phyloP scores from a whole-genome alignment of 2,888 invertebrate genomes.

The Stenurella melanura region DNA sequence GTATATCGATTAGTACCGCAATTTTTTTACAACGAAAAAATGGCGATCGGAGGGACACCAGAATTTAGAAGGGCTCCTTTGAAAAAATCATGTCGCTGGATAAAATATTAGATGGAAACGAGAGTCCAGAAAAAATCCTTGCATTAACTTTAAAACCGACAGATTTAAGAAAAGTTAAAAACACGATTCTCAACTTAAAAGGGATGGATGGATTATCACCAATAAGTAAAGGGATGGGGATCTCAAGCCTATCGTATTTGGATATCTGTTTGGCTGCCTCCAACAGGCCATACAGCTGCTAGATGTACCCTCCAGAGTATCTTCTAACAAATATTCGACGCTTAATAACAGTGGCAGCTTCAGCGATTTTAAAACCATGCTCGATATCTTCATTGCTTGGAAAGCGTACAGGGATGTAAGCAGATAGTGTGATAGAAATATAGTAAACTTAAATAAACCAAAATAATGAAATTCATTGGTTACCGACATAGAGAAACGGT shows the following conservation, averaged over 20 bases:
- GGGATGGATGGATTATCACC: constrained; percentile 88
- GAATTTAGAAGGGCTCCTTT: constrained; percentile 89
- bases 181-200: constrained; percentile 88
- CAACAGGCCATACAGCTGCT: constrained; percentile 93
- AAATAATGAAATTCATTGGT: constrained; percentile 84
- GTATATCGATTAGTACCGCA: constrained; percentile 88
- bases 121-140: constrained; percentile 84
- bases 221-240: constrained; percentile 83
- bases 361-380: constrained; percentile 89
- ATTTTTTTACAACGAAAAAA: constrained; percentile 77
- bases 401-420: constrained; percentile 60
- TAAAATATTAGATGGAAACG: constrained; percentile 88
- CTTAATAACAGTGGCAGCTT: constrained; percentile 85
- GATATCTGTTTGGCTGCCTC: constrained; percentile 89
- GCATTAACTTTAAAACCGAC: constrained; percentile 93
- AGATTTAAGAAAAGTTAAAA: constrained; percentile 85
- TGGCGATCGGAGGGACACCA: constrained; percentile 78
- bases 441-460: constrained; percentile 82
- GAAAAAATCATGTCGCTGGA: constrained; percentile 86
- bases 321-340: constrained; percentile 81
- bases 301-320: constrained; percentile 88
- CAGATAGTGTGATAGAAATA: constrained; percentile 82
- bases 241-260: constrained; percentile 89
- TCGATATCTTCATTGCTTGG: constrained; percentile 83
- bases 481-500: constrained; percentile 80